Percentiles rank a stretch among this genome's conserved stretches.
Evolutionary conservation across 2,888 invertebrate species (phyloP).

Genomic region (Caenorhabditis zanzibari): DNA sequence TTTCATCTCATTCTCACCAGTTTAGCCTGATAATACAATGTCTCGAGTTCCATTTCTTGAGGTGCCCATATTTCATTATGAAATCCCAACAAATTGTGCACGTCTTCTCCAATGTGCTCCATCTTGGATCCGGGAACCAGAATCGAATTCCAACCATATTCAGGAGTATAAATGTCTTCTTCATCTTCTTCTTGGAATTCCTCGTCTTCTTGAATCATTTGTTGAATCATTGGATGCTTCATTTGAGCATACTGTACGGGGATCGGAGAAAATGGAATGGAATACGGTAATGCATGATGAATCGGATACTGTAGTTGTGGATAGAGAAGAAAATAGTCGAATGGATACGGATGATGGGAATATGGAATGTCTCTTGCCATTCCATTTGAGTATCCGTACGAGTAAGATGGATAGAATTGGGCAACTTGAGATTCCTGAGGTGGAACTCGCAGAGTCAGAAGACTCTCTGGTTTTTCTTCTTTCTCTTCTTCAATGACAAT

Average conservation of each 20-base stretch:
- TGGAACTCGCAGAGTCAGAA: neutral
- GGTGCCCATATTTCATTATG: constrained; percentile 41
- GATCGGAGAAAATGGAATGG: neutral
- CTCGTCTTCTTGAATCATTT: neutral
- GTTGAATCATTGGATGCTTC: neutral
- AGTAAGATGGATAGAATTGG: neutral
- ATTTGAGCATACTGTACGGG: constrained; percentile 12
- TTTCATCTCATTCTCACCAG: neutral
- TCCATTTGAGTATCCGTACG: constrained; percentile 1
- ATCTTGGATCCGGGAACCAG: constrained; percentile 22
- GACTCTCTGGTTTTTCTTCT: constrained; percentile 6
- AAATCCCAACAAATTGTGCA: neutral
- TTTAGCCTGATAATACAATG: constrained; percentile 32
- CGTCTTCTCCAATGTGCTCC: neutral
- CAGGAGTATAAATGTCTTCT: constrained; percentile 23
- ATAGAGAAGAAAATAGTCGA: neutral
- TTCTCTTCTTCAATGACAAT: neutral
- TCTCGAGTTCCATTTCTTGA: constrained; percentile 43
- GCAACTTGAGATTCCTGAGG: neutral
- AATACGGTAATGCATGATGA: constrained; percentile 7
- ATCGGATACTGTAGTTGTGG: constrained; percentile 15
- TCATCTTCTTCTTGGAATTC: neutral
- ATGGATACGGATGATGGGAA: constrained; percentile 8
- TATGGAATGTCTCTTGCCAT: neutral
- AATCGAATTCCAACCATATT: constrained; percentile 49